These are phyloP conservation scores for Charaxes varanes DNA, from an alignment of 1,140 invertebrate genomes.

Conservation along the genomic window DNA sequence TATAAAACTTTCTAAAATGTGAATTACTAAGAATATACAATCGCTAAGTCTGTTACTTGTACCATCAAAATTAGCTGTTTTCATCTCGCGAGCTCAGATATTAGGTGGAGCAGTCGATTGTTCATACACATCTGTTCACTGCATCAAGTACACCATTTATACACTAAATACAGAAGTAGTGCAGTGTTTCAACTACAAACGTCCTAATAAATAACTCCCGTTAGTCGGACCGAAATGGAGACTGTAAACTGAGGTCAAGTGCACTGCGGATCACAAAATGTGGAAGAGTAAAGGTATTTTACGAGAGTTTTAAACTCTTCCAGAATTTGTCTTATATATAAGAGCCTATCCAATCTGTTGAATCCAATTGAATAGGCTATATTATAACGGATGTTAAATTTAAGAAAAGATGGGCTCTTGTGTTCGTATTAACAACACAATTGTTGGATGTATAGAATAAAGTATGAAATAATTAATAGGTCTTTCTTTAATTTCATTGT, in stretches of 20 bases:
- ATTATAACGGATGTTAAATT: too few species aligned
- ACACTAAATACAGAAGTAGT: neutral
- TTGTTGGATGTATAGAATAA: too few species aligned
- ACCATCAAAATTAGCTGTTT: neutral
- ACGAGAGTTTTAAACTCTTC: neutral
- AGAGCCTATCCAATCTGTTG: too few species aligned
- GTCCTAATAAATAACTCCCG: neutral
- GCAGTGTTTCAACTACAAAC: neutral
- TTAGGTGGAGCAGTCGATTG: conserved; percentile 11
- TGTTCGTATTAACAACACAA: too few species aligned
- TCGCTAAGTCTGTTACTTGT: neutral
- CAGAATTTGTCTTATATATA: neutral
- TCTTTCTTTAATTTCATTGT: too few species aligned
- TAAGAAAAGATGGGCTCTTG: too few species aligned
- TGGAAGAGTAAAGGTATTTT: conserved; percentile 3
- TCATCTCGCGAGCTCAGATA: conserved; percentile 7
- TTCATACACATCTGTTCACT: conserved; percentile 3
- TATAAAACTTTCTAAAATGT: too few species aligned
- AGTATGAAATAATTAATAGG: too few species aligned
- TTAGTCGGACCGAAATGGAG: too few species aligned
- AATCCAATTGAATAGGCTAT: too few species aligned
- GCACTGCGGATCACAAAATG: neutral
- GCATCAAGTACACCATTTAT: neutral
- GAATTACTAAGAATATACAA: too few species aligned
- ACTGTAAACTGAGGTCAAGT: neutral